Percentiles rank a stretch among this genome's conserved stretches.
phyloP scores from a whole-genome alignment of 2,797 vertebrate species.

The Brachymystax lenok region DNA sequence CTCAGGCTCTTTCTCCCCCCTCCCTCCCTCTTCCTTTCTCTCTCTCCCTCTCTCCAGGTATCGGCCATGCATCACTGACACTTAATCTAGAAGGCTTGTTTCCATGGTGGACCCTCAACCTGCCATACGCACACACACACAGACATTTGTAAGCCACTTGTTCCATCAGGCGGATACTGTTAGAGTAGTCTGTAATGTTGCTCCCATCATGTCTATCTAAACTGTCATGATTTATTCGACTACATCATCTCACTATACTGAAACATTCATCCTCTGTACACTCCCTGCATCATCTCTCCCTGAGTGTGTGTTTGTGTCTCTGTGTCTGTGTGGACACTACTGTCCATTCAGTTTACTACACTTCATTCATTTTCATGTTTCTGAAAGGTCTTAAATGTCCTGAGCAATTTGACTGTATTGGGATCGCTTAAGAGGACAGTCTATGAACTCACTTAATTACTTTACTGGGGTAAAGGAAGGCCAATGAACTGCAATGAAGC shows the following conservation, averaged over 20 bases:
- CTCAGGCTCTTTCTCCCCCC: too few species aligned
- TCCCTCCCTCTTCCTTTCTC: too few species aligned
- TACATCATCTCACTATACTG: slow-evolving; percentile 78
- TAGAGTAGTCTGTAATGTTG: slow-evolving; percentile 52
- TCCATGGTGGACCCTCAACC: slow-evolving; percentile 85
- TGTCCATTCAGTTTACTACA: slow-evolving; percentile 72
- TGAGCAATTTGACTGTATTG: background rate
- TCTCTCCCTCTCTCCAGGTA: slow-evolving; percentile 41
- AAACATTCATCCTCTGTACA: slow-evolving; percentile 82
- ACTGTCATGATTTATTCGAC: slow-evolving; percentile 86
- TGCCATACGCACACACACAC: slow-evolving; percentile 54
- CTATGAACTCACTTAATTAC: background rate
- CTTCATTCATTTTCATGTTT: slow-evolving; percentile 50
- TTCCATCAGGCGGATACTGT: slow-evolving; percentile 57
- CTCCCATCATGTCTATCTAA: slow-evolving; percentile 78
- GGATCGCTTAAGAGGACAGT: background rate
- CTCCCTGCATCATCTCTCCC: slow-evolving; percentile 68
- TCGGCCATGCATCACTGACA: slow-evolving; percentile 81
- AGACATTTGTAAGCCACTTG: slow-evolving; percentile 11
- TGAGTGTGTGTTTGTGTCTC: slow-evolving; percentile 61
- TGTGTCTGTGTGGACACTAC: slow-evolving; percentile 70
- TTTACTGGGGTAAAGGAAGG: background rate
- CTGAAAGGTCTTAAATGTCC: background rate
- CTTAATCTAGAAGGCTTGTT: slow-evolving; percentile 90
- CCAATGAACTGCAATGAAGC: background rate